Base-by-base conservation (phyloP, 1,140 invertebrate species). In the Listronotus bonariensis region DNA sequence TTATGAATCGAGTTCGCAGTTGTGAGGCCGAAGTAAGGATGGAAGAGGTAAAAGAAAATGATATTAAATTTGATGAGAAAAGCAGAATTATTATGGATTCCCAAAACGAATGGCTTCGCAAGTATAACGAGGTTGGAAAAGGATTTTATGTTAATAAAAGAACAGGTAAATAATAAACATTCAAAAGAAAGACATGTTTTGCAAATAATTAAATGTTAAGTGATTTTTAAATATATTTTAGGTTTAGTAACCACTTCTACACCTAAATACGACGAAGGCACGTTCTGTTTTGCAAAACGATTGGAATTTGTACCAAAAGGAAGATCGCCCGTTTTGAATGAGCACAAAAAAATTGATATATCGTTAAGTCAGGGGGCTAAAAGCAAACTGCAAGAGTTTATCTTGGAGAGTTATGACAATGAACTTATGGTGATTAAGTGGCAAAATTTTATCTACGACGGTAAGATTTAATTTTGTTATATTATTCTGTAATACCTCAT, bases 231-330 rank as follows among this genome's bases (percentile, higher is more conserved):
- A 26, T 26, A 26, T 26, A 26, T 62, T 66, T 31, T 60, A 73
- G 72, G 71, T 42, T 68, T 71, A 34, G 64, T 65, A 18, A 51
- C 63, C 12, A 61, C 48, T 14, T 40, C 17, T 18, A 73, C 66
- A 18, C 72, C 75, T 0, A 68, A 68, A 62, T 41, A 32, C 9
- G 45, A 65, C 3, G 41, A 68, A 20, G 64, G 18, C 55, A 74
- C 61, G n/a, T 69, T 69, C 55, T 56, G 65, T 45, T 55, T 78
- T 18, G 65, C 54, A 4, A 69, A 76, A 66, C 61, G 79, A 68
- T 67, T 72, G 10, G 67, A 70, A 8, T 78, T 76, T 68, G 38
- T 81, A 17, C 80, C 80, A 12, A 80, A 80, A 77, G 79, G 79
- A 15, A 72, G 79, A 60, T 80, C 78, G 0, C 79, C 74, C 26